Evolutionary conservation across 2,888 invertebrate genomes (phyloP).

Genomic region (Orchesellides sinensis): DNA sequence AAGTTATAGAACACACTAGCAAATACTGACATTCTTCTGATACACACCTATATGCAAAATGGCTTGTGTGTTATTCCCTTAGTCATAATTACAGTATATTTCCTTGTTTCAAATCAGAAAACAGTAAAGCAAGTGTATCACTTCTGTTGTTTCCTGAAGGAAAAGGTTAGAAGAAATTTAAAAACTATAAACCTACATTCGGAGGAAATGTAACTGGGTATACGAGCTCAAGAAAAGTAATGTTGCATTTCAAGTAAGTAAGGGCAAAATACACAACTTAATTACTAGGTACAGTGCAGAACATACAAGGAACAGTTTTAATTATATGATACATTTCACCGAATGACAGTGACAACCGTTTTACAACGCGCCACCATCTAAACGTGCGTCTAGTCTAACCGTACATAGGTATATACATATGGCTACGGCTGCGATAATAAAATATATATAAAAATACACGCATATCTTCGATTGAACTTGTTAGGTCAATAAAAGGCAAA

Average conservation of each 20-base stretch:
- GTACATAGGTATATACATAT: background rate
- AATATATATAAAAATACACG: background rate
- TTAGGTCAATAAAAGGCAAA: slow-evolving; percentile 12
- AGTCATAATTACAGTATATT: background rate
- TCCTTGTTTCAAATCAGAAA: background rate
- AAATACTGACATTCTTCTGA: too few species aligned
- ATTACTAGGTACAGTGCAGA: background rate
- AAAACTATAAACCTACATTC: slow-evolving; percentile 16
- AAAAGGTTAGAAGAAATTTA: background rate
- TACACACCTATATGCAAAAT: too few species aligned
- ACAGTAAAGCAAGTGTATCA: background rate
- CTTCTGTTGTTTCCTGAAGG: background rate
- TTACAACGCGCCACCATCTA: too few species aligned
- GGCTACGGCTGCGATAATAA: background rate
- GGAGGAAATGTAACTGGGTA: slow-evolving; percentile 2
- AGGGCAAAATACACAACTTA: background rate
- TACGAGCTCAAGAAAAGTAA: background rate
- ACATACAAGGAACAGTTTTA: background rate
- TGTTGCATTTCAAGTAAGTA: background rate
- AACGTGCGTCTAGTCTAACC: too few species aligned
- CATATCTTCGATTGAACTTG: background rate
- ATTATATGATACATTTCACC: background rate
- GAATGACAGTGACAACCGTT: background rate
- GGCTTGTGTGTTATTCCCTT: background rate
- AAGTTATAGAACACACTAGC: too few species aligned